Conservation (phyloP, 2,888 invertebrate species). For the Pachycephus smyrnensis region DNA sequence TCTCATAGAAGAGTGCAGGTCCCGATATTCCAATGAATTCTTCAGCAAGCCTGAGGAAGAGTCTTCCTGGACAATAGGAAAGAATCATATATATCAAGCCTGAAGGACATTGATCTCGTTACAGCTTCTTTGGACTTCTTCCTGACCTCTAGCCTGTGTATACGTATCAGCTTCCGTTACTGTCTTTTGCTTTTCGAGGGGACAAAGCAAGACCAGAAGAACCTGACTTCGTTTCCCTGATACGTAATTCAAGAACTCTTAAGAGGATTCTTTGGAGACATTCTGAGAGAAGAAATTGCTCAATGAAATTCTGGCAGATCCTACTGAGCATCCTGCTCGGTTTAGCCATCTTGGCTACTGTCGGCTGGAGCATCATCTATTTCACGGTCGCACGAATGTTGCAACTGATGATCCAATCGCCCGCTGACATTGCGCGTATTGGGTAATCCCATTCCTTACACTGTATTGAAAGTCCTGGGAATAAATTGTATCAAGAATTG, state of each 20-base stretch:
- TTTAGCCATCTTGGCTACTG: background rate
- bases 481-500: background rate
- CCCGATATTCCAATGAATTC: background rate
- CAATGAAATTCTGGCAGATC: constrained; percentile 23
- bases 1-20: background rate
- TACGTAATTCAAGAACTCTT: background rate
- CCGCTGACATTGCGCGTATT: constrained; percentile 15
- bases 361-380: constrained; percentile 31
- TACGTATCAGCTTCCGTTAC: background rate
- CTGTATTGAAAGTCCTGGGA: background rate
- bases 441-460: background rate
- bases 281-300: background rate
- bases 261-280: background rate
- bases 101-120: background rate
- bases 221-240: background rate
- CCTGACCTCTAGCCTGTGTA: background rate
- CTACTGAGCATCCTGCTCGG: constrained; percentile 21
- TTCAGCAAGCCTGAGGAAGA: background rate
- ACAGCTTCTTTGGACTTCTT: background rate
- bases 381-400: constrained; percentile 33
- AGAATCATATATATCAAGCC: background rate
- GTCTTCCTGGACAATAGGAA: background rate
- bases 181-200: background rate
- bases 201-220: background rate
- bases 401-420: constrained; percentile 27